These are phyloP conservation scores for Collichthys lucidus DNA, from an alignment of 2,113 vertebrate species.

Conservation along the genomic window DNA sequence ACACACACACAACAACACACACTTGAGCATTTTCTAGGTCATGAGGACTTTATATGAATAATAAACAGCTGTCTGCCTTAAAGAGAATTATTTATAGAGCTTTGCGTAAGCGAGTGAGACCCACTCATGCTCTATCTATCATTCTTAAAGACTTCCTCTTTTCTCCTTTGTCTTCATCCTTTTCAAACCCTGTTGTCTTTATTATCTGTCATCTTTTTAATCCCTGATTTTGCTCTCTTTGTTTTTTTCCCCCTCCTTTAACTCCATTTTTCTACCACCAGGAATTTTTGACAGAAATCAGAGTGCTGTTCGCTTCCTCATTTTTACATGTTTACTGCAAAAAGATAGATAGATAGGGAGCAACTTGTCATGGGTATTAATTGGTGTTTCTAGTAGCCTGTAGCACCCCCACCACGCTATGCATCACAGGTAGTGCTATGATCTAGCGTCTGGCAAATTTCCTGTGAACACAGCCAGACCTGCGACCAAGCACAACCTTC, in stretches of 20 bases:
- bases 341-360: too few relatives aligned
- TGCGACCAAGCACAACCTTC: too few relatives aligned
- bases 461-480: too few relatives aligned
- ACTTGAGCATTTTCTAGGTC: slow-evolving; percentile 80
- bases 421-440: too few relatives aligned
- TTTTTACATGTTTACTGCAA: too few relatives aligned
- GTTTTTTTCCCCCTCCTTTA: not conserved
- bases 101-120: slow-evolving; percentile 28
- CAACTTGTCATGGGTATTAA: too few relatives aligned
- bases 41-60: slow-evolving; percentile 81
- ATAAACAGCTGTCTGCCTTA: slow-evolving; percentile 81
- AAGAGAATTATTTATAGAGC: slow-evolving; percentile 82
- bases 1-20: not conserved
- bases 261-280: not conserved
- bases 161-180: not conserved
- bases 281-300: not conserved
- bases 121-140: slow-evolving; percentile 9
- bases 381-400: too few relatives aligned
- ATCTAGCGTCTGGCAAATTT: too few relatives aligned
- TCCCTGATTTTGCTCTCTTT: slow-evolving; percentile 2
- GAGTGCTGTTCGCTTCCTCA: too few relatives aligned
- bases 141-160: slow-evolving; percentile 8
- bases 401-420: too few relatives aligned
- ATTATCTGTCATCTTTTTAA: slow-evolving; percentile 26
- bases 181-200: slow-evolving; percentile 11